Base-by-base conservation (phyloP, 1,140 invertebrate genomes). In the Trachymyrmex cornetzi region DNA sequence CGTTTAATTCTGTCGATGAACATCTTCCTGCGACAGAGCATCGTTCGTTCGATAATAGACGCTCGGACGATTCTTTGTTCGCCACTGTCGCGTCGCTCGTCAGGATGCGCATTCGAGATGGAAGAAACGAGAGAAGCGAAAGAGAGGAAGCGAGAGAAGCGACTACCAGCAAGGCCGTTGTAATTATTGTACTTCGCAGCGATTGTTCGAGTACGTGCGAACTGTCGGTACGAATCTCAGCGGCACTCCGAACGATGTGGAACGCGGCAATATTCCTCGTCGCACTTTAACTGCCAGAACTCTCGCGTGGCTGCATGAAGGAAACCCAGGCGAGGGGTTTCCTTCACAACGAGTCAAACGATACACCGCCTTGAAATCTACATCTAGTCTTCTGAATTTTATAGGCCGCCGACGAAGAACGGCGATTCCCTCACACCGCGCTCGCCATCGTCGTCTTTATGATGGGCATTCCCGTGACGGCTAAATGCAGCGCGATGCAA, bases 311-410 rank as follows among this genome's bases (percentile, higher is more conserved):
- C 72, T 86, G 81, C 24, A 2, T 77, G 86, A 69, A 85, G 82
- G 59, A 77, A 77, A n/a, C 59, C 24, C 57, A 24, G 30, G 16
- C 44, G 67, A 85, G 86, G 64, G 14, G 59, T 64, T n/a, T n/a
- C n/a, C n/a, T n/a, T n/a, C n/a, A 85, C 75, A 88, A 85, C 86
- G 69, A 44, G 89, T 90, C 91, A 89, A 93, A 94, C 93, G 92
- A 93, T 92, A 48, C 66, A 92, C 93, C 93, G 91, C 92, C 93
- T 91, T 94, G 92, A 94, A 94, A 93, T 94, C 93, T 94, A 93
- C 94, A 94, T 94, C 91, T 90, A 93, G 87, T 53, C 91, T 57
- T 92, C 86, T 91, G 91, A 57, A 94, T 94, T 94, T 94, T 94
- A 94, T 93, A 93, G 93, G 90, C 87, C 85, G 69, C 89, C 80